Conservation (phyloP, 2,797 vertebrate species). For the Microctenopoma lineatum region DNA sequence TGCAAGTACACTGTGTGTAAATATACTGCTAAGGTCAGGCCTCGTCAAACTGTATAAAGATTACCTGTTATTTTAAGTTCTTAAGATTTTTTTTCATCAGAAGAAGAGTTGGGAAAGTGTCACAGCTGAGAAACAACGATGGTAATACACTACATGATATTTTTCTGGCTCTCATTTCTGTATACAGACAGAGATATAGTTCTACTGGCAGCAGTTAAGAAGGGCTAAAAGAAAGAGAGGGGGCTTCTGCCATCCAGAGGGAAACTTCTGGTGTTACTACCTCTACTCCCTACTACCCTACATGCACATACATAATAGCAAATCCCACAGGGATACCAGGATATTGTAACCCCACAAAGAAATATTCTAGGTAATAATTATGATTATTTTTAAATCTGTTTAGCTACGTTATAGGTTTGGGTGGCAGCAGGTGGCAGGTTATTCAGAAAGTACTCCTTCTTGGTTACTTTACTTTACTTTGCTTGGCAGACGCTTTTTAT, state of each 20-base stretch:
- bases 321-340: conserved; percentile 34
- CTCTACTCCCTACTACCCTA: conserved; percentile 32
- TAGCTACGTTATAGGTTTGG: background rate
- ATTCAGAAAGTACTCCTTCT: background rate
- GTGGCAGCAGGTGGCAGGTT: background rate
- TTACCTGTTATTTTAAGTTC: conserved; percentile 64
- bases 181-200: conserved; percentile 63
- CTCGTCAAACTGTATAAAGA: conserved; percentile 71
- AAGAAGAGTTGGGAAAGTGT: conserved; percentile 62
- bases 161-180: conserved; percentile 48
- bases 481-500: too few species aligned
- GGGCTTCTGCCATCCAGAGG: conserved; percentile 42
- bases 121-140: conserved; percentile 70
- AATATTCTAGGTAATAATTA: too few species aligned
- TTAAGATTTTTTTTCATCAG: too few species aligned
- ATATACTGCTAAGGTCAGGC: conserved; percentile 70
- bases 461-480: background rate
- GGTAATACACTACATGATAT: conserved; percentile 62
- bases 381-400: too few species aligned
- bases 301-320: conserved; percentile 59
- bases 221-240: conserved; percentile 23
- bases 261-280: conserved; percentile 55
- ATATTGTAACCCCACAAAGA: background rate
- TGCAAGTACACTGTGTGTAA: conserved; percentile 55
- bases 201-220: background rate